Percentiles rank a stretch among this genome's conserved stretches.
These are phyloP conservation scores for Syrrhaptes paradoxus DNA, from an alignment of 2,113 vertebrate genomes.

Conservation along the genomic window DNA sequence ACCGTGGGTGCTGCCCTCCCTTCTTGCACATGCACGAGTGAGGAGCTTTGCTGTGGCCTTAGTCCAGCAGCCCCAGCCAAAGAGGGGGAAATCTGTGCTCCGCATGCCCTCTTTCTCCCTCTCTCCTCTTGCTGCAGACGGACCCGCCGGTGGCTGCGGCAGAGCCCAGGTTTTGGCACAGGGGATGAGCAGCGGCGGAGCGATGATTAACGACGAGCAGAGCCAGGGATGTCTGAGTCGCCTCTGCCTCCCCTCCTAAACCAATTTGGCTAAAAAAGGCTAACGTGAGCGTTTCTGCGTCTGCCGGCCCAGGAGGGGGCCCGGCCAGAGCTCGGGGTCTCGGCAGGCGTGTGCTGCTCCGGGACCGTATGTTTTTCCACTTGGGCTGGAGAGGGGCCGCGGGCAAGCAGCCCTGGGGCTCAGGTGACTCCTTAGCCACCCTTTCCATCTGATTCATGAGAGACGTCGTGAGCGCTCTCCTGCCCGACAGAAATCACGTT, in stretches of 20 bases:
- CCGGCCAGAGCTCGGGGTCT: neutral
- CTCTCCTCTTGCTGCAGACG: neutral
- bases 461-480: neutral
- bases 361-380: conserved; percentile 29
- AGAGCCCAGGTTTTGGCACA: neutral
- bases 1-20: neutral
- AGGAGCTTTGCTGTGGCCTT: neutral
- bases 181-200: neutral
- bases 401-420: neutral
- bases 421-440: conserved; percentile 45
- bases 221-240: conserved; percentile 19
- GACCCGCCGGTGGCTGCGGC: neutral
- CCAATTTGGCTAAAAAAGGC: neutral
- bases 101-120: neutral
- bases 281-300: neutral
- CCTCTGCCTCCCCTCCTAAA: neutral
- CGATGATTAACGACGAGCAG: neutral
- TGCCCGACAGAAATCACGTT: neutral
- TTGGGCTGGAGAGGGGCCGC: conserved; percentile 19
- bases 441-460: conserved; percentile 45
- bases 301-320: neutral
- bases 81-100: neutral
- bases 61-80: neutral
- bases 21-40: fast-evolving
- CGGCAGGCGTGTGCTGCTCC: neutral